Evolutionary conservation across 92 coral and sea anemone genomes (phyloP).

Genomic region (Diadumene lineata): DNA sequence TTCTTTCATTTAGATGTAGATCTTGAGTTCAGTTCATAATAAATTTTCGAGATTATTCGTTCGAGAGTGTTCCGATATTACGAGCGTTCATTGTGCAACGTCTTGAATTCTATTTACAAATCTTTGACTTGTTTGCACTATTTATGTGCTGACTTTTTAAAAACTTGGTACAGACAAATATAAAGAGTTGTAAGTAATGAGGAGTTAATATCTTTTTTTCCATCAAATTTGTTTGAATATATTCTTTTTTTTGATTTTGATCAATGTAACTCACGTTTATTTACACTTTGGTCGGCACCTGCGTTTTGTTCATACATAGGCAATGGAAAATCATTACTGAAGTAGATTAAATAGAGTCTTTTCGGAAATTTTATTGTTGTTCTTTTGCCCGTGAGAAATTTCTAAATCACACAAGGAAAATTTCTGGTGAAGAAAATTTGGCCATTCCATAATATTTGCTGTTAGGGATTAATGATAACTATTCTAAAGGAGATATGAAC

Average conservation of each 20-base stretch:
- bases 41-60: background rate
- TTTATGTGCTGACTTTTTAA: background rate
- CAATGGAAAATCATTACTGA: background rate
- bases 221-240: no score
- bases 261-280: slow-evolving; percentile 2
- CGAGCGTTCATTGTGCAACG: background rate
- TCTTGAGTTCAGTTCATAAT: background rate
- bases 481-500: no score
- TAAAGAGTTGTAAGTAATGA: background rate
- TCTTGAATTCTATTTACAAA: background rate
- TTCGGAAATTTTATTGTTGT: no score
- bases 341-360: no score
- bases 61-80: background rate
- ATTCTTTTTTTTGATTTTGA: slow-evolving; percentile 13
- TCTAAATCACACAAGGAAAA: no score
- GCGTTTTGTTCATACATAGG: no score
- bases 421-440: no score
- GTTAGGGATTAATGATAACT: no score
- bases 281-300: slow-evolving; percentile 15
- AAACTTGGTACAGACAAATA: background rate
- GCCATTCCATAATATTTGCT: no score
- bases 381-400: no score
- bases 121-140: background rate
- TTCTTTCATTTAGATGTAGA: background rate
- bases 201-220: background rate